phyloP scores from a whole-genome alignment of 2,113 vertebrate genomes.

The Recurvirostra avosetta region DNA sequence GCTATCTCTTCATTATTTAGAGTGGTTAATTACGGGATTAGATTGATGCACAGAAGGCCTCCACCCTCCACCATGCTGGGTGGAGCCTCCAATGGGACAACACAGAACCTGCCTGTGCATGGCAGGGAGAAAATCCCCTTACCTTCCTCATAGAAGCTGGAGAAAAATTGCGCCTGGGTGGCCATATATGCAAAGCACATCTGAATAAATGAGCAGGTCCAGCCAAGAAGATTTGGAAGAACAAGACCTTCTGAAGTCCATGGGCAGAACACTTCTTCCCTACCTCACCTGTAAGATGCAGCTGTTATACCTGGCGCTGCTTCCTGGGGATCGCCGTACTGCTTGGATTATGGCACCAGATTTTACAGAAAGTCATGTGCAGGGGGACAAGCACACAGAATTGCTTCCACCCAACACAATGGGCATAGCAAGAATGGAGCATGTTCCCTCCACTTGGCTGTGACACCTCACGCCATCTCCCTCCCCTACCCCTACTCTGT shows the following conservation, averaged over 20 bases:
- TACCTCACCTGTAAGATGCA: background rate
- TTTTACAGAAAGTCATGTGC: background rate
- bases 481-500: background rate
- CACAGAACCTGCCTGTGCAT: background rate
- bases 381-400: background rate
- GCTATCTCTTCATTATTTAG: background rate
- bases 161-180: background rate
- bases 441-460: fast-evolving
- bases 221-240: background rate
- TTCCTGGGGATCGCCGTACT: background rate
- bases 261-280: background rate
- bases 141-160: background rate
- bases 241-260: background rate
- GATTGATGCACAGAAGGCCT: background rate
- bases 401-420: background rate
- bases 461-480: background rate
- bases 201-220: background rate
- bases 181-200: background rate
- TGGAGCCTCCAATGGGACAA: background rate
- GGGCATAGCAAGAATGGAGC: background rate
- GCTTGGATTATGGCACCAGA: background rate
- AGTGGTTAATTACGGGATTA: background rate
- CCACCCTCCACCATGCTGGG: background rate
- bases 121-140: background rate
- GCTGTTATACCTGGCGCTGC: background rate